These are phyloP conservation scores for Jaculus jaculus DNA, from an alignment of 2,113 vertebrate genomes.

Conservation along the genomic window DNA sequence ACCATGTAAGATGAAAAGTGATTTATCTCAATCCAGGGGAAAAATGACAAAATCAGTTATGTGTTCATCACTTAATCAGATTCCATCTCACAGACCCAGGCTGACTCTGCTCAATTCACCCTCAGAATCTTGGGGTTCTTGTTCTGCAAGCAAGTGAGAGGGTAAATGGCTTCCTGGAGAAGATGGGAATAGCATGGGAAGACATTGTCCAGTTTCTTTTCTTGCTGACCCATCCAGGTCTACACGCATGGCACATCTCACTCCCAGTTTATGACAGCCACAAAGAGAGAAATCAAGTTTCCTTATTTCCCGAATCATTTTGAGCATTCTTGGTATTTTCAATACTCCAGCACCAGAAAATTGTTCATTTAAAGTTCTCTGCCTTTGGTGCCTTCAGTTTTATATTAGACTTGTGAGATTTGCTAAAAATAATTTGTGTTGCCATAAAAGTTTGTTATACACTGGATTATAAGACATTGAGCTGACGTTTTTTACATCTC, in stretches of 20 bases:
- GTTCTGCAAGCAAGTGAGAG: background rate
- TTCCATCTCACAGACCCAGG: background rate
- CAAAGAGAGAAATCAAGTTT: background rate
- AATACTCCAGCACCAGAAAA: background rate
- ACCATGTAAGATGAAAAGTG: background rate
- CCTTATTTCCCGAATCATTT: background rate
- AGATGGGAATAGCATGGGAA: background rate
- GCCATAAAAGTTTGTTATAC: background rate
- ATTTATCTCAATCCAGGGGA: background rate
- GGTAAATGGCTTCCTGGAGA: background rate
- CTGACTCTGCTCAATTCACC: background rate
- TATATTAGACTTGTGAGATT: background rate
- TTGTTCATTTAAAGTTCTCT: constrained; percentile 7
- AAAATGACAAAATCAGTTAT: constrained; percentile 3
- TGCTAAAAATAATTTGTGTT: background rate
- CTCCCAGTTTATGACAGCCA: background rate
- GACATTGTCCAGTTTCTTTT: background rate
- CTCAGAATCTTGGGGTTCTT: background rate
- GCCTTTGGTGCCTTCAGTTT: background rate
- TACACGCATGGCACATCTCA: fast-evolving
- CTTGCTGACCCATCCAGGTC: background rate
- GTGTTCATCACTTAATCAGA: background rate
- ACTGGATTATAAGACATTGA: background rate
- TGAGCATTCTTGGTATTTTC: background rate
- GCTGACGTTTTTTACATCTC: background rate